phyloP scores from a whole-genome alignment of 2,888 invertebrate species.

The Acleris holmiana region DNA sequence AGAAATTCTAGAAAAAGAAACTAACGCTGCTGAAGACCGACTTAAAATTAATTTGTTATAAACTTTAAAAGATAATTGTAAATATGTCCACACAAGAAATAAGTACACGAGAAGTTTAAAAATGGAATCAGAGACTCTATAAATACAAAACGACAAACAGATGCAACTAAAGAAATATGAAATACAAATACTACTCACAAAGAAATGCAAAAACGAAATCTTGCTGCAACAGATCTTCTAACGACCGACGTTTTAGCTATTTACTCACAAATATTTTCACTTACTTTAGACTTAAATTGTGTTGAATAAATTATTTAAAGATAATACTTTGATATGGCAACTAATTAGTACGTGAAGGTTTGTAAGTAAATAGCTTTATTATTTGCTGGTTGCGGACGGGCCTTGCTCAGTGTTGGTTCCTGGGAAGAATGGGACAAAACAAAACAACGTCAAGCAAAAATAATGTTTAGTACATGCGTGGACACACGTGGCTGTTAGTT shows the following conservation, averaged over 20 bases:
- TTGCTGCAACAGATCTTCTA: constrained; percentile 74
- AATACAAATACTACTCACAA: constrained; percentile 76
- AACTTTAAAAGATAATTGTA: too few relatives aligned
- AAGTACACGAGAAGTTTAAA: constrained; percentile 2
- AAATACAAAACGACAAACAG: constrained; percentile 40
- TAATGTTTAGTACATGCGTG: constrained; percentile 70
- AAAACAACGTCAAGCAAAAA: constrained; percentile 72
- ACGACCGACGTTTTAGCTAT: constrained; percentile 63
- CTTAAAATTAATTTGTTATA: too few relatives aligned
- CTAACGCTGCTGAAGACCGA: too few relatives aligned
- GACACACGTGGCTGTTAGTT: constrained; percentile 68
- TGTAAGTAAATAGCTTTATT: constrained; percentile 54
- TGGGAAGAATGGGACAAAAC: constrained; percentile 72
- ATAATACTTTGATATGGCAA: constrained; percentile 37
- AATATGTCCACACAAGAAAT: background rate
- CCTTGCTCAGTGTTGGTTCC: constrained; percentile 81
- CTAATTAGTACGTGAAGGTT: constrained; percentile 40
- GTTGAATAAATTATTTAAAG: constrained; percentile 7
- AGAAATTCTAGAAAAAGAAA: too few relatives aligned
- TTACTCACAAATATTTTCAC: constrained; percentile 45
- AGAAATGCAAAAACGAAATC: constrained; percentile 80
- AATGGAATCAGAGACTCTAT: constrained; percentile 28
- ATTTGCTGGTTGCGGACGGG: constrained; percentile 73
- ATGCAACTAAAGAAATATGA: constrained; percentile 45
- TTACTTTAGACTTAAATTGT: constrained; percentile 2